Evolutionary conservation across 2,888 invertebrate genomes (phyloP), one percentile per base, ranked within the genome.

Genomic region (Glaucopsyche alexis): DNA sequence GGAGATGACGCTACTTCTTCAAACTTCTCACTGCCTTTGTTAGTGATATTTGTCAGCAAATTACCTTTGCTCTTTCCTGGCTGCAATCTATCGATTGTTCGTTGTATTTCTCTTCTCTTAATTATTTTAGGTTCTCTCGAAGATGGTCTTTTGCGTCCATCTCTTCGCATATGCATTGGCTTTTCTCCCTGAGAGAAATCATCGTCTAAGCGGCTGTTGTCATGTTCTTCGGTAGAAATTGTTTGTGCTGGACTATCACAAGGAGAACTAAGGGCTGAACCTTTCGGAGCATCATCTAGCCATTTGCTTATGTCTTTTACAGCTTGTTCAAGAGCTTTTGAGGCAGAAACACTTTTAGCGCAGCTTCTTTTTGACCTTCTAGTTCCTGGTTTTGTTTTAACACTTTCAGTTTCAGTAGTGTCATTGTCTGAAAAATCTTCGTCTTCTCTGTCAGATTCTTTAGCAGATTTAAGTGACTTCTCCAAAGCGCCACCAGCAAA

Each of bases 51-150:
- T 55, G 96, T 95, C 42, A 97, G 91, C 29, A 97, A 91, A 88
- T 97, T 97, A 0, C 97, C 97, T 91, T 97, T 97, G 81, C 97
- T 96, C 87, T 97, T 97, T 0, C 97, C 97, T 0, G 97, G 97
- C 81, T 97, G 97, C 71, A 97, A 87, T 73, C 97, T 94, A 78
- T 97, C 97, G 78, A 97, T 97, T 0, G 97, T 97, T 77, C 97
- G 94, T 85, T 97, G 96, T 75, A 96, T 93, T 87, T 97, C 97
- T 76, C 96, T 92, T 76, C 95, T 81, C 94, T 94, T 81, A 81
- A 93, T 72, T 74, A 88, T 76, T 81, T 90, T 90, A 49, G 90
- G 79, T 78, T 92, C 92, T 8, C 90, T 87, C 2, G 91, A 91
- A 2, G 89, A 88, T 72, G 87, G 83, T 77, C 90, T 90, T 81